Evolutionary conservation across 2,888 invertebrate genomes (phyloP).

Genomic region (Idaea aversata): DNA sequence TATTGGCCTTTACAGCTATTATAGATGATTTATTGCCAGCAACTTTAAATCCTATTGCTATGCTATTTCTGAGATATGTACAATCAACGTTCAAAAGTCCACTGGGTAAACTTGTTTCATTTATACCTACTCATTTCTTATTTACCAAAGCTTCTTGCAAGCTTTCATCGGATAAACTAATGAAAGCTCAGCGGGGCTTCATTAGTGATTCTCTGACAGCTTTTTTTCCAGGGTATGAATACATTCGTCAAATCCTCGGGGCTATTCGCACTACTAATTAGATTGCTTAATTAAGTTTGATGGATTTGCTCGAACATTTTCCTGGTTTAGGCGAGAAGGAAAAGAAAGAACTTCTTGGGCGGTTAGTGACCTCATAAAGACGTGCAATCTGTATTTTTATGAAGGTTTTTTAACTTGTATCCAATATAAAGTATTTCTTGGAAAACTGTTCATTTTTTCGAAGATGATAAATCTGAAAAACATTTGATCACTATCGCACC

Average conservation of each 20-base stretch:
- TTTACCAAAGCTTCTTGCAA: neutral
- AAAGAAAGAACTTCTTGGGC: neutral
- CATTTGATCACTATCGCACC: too few relatives aligned
- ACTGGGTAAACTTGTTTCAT: neutral
- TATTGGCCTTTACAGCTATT: too few relatives aligned
- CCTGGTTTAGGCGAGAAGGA: neutral
- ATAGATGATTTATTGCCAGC: too few relatives aligned
- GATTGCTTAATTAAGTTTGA: neutral
- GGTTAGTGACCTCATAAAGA: too few relatives aligned
- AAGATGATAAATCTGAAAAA: too few relatives aligned
- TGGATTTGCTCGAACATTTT: neutral
- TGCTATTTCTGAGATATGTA: too few relatives aligned
- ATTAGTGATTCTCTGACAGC: neutral
- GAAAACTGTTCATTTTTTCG: too few relatives aligned
- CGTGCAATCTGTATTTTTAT: too few relatives aligned
- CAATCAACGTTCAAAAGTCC: too few relatives aligned
- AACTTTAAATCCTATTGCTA: too few relatives aligned
- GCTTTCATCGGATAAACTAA: neutral
- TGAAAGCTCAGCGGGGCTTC: neutral
- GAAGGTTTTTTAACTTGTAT: too few relatives aligned
- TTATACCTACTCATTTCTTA: neutral
- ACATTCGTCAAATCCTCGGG: conserved; percentile 1
- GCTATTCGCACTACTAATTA: neutral
- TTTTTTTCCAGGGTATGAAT: neutral
- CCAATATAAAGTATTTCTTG: too few relatives aligned